Conservation (phyloP, 2,888 invertebrate genomes). For the Aporophyla lueneburgensis region DNA sequence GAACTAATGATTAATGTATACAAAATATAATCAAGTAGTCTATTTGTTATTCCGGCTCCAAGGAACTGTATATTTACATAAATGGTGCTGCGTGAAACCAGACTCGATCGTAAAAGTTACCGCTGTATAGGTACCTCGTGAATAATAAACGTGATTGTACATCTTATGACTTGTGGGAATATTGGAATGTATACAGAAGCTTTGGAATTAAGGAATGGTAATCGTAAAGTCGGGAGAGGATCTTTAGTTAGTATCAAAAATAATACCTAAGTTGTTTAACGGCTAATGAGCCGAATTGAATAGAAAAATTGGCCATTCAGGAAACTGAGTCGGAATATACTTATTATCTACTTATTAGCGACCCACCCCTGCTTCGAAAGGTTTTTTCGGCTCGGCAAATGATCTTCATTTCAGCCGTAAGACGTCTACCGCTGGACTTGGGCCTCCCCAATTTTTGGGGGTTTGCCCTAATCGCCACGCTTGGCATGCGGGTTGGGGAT, state of each 20-base stretch:
- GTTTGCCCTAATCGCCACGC: too few species aligned
- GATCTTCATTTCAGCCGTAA: too few species aligned
- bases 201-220: conserved; percentile 27
- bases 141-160: conserved; percentile 57
- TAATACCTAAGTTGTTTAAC: not conserved
- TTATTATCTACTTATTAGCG: not conserved
- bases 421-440: too few species aligned
- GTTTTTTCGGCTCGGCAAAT: too few species aligned
- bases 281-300: not conserved
- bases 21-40: conserved; percentile 28
- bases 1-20: conserved; percentile 28
- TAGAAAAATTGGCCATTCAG: not conserved
- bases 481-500: too few species aligned
- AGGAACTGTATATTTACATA: conserved; percentile 52
- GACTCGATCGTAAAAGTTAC: conserved; percentile 55
- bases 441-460: too few species aligned
- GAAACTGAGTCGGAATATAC: not conserved
- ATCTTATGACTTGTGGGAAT: conserved; percentile 53
- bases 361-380: not conserved
- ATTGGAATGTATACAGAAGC: conserved; percentile 28
- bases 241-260: not conserved
- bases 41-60: conserved; percentile 37
- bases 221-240: not conserved
- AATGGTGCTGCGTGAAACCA: conserved; percentile 44
- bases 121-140: conserved; percentile 27